Evolutionary conservation across 2,888 invertebrate genomes (phyloP), one percentile per base, ranked within the genome.

Genomic region (Napeogenes inachia): DNA sequence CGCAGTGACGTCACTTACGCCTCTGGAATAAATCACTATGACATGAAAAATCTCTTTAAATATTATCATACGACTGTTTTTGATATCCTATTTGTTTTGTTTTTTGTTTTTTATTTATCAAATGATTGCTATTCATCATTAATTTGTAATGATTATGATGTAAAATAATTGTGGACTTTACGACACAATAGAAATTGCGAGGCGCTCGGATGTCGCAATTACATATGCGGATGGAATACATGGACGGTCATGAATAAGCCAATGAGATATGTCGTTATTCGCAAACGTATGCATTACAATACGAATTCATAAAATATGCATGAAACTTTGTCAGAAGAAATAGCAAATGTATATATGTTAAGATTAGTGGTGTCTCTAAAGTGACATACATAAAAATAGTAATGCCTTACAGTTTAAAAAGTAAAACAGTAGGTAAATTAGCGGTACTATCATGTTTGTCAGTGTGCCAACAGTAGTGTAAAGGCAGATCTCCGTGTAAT

Each of bases 141-240:
- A 4, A 6, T 5, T 35, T 35, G 35, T 35, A 3, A 35, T 3
- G 35, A 5, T 35, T 35, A 32, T 65, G 62, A 61, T 65, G 55
- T 61, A 65, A 65, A 57, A 62, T 62, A 61, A 65, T 63, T 61
- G 60, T 59, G 56, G 45, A 42, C 58, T 33, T 46, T 55, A 60
- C 54, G 57, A 55, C 62, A 65, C 62, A 62, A 62, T 60, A 62
- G 65, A 61, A 64, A 58, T 63, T 53, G 59, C 47, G 61, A 54
- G 45, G 54, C 58, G 53, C 45, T 57, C 58, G 60, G 56, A 60
- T 56, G 53, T 35, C 21, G 61, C 60, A 58, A 61, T 62, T 62
- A 62, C 56, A 45, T 32, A 55, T 8, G 6, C 30, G 50, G 21
- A 50, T 50, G 30, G 50, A 21, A 8, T 47, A 13, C 50, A 50